phyloP scores from a whole-genome alignment of 2,113 vertebrate species.

The Chloebia gouldiae region DNA sequence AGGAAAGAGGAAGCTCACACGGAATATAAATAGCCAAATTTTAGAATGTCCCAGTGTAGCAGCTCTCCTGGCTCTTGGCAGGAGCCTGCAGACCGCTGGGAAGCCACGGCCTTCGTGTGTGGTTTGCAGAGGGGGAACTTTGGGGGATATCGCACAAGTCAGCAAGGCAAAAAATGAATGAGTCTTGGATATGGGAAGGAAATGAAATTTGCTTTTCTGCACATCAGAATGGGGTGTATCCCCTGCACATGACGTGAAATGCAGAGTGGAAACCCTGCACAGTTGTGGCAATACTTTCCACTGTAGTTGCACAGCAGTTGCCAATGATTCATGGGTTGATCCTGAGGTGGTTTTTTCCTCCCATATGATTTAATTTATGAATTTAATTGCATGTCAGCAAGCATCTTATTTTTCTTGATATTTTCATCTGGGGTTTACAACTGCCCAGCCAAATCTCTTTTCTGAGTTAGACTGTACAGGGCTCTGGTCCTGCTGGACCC shows the following conservation, averaged over 20 bases:
- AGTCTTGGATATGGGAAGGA: conserved; percentile 41
- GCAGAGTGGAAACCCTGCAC: neutral
- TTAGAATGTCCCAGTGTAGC: conserved; percentile 15
- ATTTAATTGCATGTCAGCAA: neutral
- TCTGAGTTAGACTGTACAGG: neutral
- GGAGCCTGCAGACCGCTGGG: neutral
- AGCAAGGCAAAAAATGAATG: conserved; percentile 40
- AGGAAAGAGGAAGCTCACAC: conserved; percentile 16
- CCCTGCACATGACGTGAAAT: neutral
- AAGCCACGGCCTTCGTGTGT: neutral
- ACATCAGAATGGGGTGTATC: neutral
- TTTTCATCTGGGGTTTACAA: neutral
- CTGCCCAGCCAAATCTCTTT: neutral
- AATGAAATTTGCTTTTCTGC: neutral
- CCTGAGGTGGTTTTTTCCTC: neutral
- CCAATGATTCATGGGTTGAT: conserved; percentile 20
- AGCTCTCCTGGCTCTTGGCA: neutral
- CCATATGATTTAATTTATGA: neutral
- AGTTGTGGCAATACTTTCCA: conserved; percentile 17
- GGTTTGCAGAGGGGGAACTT: conserved; percentile 43
- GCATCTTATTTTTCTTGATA: neutral
- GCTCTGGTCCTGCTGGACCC: neutral
- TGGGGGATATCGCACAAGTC: neutral
- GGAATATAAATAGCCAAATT: conserved; percentile 43
- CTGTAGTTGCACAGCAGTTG: conserved; percentile 27